Evolutionary conservation across 1,140 invertebrate species (phyloP), one percentile per base, ranked within the genome.

Genomic region (Oppia nitens): DNA sequence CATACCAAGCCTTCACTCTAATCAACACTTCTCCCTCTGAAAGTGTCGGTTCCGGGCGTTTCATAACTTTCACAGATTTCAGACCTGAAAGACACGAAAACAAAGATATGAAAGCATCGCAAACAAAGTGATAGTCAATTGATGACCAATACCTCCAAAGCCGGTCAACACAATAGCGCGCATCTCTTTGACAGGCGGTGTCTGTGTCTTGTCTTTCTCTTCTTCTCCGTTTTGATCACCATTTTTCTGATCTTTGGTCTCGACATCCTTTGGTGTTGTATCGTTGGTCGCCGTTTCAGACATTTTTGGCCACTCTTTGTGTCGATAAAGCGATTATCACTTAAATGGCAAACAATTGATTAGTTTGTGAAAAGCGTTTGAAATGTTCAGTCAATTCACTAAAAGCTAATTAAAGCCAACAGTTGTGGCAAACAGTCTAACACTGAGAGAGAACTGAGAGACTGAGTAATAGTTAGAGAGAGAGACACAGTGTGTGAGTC

Each of bases 1-100:
- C 82, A 84, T 69, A 90, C 87, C 85, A 88, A 66, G 84, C 82
- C 72, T 83, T 85, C 47, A 88, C 84, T 62, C 83, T 75, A 66
- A 89, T 84, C 23, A 88, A 76, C 57, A 89, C 81, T 70, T 89
- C 85, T 51, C 83, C 84, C 67, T 87, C 83, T 58, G 69, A 77
- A 20, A 80, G 71, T 26, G 77, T 77, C 6, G 84, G 82, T 69
- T 87, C 83, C 14, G 83, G 82, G 69, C 84, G 85, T 70, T 80
- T 83, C 64, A 81, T 76, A 53, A 83, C 80, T 73, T 87, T 87
- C 66, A 89, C 79, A 70, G 81, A 81, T 70, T 87, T 87, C 52
- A 87, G 75, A 17, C 32, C 32, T 40, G 17, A 40, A n/a, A n/a
- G 6, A 40, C 6, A 40, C 6, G 32, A 40, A 40, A 40, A 40